Percentiles rank a stretch among this genome's conserved stretches.
phyloP scores from a whole-genome alignment of 1,140 invertebrate species.

The Capitella teleta region DNA sequence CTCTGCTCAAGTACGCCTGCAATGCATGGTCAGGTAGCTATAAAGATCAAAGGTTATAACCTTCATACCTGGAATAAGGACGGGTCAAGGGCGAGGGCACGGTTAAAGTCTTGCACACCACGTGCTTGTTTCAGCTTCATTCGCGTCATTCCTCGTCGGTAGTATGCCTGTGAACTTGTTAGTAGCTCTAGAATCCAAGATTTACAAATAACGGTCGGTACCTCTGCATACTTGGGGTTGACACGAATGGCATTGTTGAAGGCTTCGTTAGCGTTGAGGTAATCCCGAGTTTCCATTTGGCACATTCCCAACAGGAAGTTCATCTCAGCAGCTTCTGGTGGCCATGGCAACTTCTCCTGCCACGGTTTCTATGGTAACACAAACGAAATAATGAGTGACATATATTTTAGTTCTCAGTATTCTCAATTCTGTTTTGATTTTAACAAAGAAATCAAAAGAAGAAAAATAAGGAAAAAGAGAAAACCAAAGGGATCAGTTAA shows the following conservation, averaged over 20 bases:
- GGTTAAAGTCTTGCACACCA: slow-evolving; percentile 35
- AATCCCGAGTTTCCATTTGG: slow-evolving; percentile 30
- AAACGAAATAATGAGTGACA: too few relatives aligned
- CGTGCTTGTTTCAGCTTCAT: slow-evolving; percentile 2
- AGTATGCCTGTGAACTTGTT: slow-evolving; percentile 24
- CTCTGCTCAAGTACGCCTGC: slow-evolving; percentile 36
- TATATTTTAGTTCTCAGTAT: too few relatives aligned
- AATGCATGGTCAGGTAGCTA: not conserved
- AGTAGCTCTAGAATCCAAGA: not conserved
- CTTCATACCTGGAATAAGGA: slow-evolving; percentile 31
- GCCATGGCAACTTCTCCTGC: slow-evolving; percentile 12
- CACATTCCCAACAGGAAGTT: slow-evolving; percentile 38
- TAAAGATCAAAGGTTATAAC: not conserved
- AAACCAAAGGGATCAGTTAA: too few relatives aligned
- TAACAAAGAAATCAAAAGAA: too few relatives aligned
- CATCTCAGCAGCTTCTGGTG: slow-evolving; percentile 25
- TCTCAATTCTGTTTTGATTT: too few relatives aligned
- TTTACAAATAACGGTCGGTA: too few relatives aligned
- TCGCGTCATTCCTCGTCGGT: slow-evolving; percentile 24
- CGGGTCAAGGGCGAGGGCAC: slow-evolving; percentile 36
- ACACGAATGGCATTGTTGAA: slow-evolving; percentile 38
- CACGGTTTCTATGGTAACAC: slow-evolving; percentile 16
- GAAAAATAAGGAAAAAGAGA: too few relatives aligned
- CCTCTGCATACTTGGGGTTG: slow-evolving; percentile 33
- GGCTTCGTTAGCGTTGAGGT: slow-evolving; percentile 25